Conservation (phyloP, 2,888 invertebrate species). For the Microchrysa polita region DNA sequence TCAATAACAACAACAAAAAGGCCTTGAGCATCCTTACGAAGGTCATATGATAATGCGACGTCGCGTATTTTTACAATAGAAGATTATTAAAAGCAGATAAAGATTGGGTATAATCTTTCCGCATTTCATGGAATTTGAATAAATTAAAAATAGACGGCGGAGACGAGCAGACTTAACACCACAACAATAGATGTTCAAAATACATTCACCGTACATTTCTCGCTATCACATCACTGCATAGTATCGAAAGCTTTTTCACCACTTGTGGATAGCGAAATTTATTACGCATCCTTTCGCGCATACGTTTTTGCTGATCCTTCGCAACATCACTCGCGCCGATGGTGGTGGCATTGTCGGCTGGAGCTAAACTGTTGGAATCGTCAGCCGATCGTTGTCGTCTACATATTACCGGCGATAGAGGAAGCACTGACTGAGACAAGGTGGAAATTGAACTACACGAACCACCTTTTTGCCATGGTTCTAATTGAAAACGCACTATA, state of each 20-base stretch:
- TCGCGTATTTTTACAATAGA: no score
- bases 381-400: conserved; percentile 61
- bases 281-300: conserved; percentile 57
- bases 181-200: conserved; percentile 11
- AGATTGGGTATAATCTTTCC: no score
- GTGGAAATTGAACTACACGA: conserved; percentile 60
- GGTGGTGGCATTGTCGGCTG: conserved; percentile 51
- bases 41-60: no score
- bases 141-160: no score
- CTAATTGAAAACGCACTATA: conserved; percentile 64
- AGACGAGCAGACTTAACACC: neutral
- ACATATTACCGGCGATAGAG: conserved; percentile 60
- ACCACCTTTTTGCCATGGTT: conserved; percentile 63
- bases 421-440: conserved; percentile 58
- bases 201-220: conserved; percentile 65
- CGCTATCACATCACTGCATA: conserved; percentile 69
- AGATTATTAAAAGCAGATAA: no score
- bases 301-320: conserved; percentile 52
- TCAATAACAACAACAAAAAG: no score
- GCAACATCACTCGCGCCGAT: conserved; percentile 45
- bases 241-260: conserved; percentile 65
- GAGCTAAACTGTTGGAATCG: conserved; percentile 57
- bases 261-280: conserved; percentile 63
- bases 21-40: no score
- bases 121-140: no score